Evolutionary conservation across 2,888 invertebrate species (phyloP).

Genomic region (Coelopa pilipes): DNA sequence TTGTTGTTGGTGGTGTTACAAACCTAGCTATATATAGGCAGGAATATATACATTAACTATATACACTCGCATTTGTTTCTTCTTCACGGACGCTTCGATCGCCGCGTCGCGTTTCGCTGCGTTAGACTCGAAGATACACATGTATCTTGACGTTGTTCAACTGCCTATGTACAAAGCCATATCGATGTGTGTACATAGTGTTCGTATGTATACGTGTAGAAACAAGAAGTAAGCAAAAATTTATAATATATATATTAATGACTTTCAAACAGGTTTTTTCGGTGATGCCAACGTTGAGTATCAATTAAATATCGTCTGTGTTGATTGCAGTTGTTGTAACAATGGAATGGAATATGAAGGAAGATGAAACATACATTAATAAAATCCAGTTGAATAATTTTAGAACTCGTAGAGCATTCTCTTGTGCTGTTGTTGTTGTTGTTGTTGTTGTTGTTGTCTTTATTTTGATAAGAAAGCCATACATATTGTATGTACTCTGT

Average conservation of each 20-base stretch:
- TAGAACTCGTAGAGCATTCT: neutral
- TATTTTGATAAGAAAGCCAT: neutral
- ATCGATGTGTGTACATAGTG: conserved; percentile 32
- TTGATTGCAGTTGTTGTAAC: conserved; percentile 27
- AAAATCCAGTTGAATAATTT: neutral
- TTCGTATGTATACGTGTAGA: conserved; percentile 16
- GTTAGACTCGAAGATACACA: neutral
- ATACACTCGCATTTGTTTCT: too few relatives aligned
- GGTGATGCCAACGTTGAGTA: conserved; percentile 10
- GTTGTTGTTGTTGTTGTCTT: neutral
- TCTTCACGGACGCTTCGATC: neutral
- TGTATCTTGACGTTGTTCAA: too few relatives aligned
- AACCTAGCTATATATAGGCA: too few relatives aligned
- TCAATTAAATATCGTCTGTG: neutral
- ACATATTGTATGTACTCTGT: conserved; percentile 28
- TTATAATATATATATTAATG: conserved; percentile 28
- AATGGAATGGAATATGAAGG: conserved; percentile 14
- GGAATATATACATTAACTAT: too few relatives aligned
- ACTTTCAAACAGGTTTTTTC: conserved; percentile 38
- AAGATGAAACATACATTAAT: too few relatives aligned
- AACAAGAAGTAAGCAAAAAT: conserved; percentile 24
- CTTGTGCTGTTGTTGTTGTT: neutral
- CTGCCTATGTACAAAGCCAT: conserved; percentile 55
- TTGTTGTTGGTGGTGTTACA: too few relatives aligned
- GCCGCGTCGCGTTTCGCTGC: neutral